Evolutionary conservation across 2,797 vertebrate genomes (phyloP).

Genomic region (Cirrhinus mrigala): DNA sequence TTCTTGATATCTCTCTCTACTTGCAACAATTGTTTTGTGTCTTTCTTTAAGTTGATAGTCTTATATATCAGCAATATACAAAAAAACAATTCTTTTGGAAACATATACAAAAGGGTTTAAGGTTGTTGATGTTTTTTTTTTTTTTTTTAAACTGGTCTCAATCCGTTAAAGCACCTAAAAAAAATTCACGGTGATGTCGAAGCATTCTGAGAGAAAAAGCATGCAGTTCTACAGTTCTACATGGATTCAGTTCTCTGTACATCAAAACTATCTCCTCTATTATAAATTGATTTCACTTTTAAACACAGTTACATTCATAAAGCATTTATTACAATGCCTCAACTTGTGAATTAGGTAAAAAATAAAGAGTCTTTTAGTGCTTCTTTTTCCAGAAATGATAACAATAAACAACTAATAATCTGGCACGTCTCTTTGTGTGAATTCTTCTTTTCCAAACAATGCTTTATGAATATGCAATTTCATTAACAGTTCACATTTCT

Average conservation of each 20-base stretch:
- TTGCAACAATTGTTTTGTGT: constrained; percentile 73
- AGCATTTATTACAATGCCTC: constrained; percentile 78
- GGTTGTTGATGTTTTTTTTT: constrained; percentile 61
- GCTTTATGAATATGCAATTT: constrained; percentile 79
- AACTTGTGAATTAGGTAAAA: constrained; percentile 66
- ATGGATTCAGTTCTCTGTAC: constrained; percentile 65
- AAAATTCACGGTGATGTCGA: constrained; percentile 71
- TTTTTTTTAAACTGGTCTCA: constrained; percentile 43
- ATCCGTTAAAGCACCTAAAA: constrained; percentile 62
- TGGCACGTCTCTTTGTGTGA: constrained; percentile 61
- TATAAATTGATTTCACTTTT: constrained; percentile 71
- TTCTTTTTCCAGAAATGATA: constrained; percentile 64
- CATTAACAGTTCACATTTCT: constrained; percentile 69
- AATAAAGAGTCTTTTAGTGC: constrained; percentile 57
- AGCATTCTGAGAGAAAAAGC: constrained; percentile 78
- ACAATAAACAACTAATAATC: constrained; percentile 71
- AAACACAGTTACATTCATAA: constrained; percentile 83
- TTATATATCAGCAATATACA: constrained; percentile 81
- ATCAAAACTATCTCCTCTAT: constrained; percentile 82
- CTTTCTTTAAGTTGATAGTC: constrained; percentile 71
- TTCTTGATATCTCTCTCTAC: constrained; percentile 65
- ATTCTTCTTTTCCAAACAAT: constrained; percentile 69
- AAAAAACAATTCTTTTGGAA: constrained; percentile 78
- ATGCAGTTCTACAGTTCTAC: constrained; percentile 78
- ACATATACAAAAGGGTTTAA: constrained; percentile 80